These are phyloP conservation scores for Oncorhynchus gorbuscha DNA, from an alignment of 2,113 vertebrate species.

Conservation along the genomic window DNA sequence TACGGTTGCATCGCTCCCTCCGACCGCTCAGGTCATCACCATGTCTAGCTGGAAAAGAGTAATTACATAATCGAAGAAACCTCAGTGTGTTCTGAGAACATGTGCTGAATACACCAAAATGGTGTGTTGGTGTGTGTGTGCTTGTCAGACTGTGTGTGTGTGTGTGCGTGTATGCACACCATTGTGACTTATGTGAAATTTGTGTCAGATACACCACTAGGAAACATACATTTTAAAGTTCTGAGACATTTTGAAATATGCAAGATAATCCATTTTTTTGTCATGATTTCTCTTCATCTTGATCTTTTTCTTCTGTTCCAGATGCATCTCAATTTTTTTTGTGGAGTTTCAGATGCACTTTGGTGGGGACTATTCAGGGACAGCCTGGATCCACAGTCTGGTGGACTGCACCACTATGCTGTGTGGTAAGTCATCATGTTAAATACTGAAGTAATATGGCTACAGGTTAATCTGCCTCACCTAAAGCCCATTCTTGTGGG, in stretches of 20 bases:
- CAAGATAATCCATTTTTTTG: neutral
- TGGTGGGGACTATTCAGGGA: slow-evolving; percentile 85
- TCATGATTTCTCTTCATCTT: slow-evolving; percentile 5
- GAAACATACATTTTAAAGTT: too few species aligned
- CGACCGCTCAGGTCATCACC: slow-evolving; percentile 17
- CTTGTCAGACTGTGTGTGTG: neutral
- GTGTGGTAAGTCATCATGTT: slow-evolving; percentile 78
- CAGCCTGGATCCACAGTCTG: slow-evolving; percentile 96
- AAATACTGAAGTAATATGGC: neutral
- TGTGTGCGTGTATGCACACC: neutral
- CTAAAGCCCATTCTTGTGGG: too few species aligned
- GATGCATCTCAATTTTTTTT: slow-evolving; percentile 95
- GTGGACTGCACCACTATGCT: slow-evolving; percentile 94
- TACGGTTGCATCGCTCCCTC: slow-evolving; percentile 2
- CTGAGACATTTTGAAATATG: neutral
- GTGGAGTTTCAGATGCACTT: slow-evolving; percentile 94
- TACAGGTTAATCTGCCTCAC: too few species aligned
- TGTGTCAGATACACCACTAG: neutral
- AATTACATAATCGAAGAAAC: neutral
- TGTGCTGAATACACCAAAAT: neutral
- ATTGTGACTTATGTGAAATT: neutral
- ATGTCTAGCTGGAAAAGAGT: slow-evolving; percentile 1
- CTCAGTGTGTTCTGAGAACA: neutral
- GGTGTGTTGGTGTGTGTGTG: neutral
- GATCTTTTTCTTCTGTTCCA: slow-evolving; percentile 53